Conservation (phyloP, 2,888 invertebrate genomes). For the Conomelus anceps region DNA sequence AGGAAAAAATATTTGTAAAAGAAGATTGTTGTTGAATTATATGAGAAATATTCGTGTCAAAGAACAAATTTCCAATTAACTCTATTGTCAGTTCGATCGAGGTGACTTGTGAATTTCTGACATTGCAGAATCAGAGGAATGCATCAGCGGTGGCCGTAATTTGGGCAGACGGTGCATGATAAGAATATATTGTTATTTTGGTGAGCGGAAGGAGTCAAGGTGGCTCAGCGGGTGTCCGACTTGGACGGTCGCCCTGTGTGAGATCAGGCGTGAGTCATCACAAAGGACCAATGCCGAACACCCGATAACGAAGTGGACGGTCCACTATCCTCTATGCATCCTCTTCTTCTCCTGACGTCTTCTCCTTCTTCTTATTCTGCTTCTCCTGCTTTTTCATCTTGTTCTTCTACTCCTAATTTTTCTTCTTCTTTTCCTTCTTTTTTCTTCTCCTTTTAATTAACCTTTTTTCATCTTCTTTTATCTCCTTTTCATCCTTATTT, state of each 20-base stretch:
- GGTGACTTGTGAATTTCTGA: background rate
- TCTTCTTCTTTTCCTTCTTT: too few species aligned
- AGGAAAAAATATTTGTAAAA: too few species aligned
- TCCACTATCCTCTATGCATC: background rate
- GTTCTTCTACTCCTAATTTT: too few species aligned
- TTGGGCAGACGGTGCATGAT: background rate
- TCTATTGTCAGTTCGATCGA: background rate
- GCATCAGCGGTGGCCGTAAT: background rate
- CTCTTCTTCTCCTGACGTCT: background rate
- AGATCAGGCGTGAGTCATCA: background rate
- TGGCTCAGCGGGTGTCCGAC: background rate
- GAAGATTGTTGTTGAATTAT: too few species aligned
- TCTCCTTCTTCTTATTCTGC: too few species aligned
- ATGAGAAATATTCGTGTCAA: background rate
- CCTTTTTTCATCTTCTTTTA: too few species aligned
- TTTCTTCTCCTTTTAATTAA: too few species aligned
- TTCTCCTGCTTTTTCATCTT: too few species aligned
- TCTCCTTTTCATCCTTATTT: too few species aligned
- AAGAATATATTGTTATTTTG: background rate
- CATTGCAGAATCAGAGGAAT: background rate
- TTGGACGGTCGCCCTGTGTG: background rate
- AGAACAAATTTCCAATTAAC: background rate
- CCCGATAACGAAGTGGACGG: background rate
- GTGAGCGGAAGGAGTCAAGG: background rate
- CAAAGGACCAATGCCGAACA: background rate